Evolutionary conservation across 2,797 vertebrate species (phyloP), one percentile per base, ranked within the genome.

Genomic region (Podargus strigoides): DNA sequence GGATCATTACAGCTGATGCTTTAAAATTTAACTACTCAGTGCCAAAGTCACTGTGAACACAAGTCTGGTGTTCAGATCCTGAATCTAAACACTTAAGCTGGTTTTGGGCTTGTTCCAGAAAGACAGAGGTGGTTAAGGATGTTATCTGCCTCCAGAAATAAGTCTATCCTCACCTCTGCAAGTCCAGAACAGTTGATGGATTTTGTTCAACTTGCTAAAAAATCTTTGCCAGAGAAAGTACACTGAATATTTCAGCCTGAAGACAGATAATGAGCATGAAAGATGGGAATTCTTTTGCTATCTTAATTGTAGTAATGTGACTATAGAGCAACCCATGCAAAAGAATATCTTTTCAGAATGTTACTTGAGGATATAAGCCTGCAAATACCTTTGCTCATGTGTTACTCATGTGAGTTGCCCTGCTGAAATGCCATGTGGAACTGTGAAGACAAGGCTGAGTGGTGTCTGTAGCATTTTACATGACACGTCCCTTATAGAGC

Each of bases 401-500:
- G 92, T 30, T 27, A 17, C 89, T 92, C 85, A 77, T 44, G 69
- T 93, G 95, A 93, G 82, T 53, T 63, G 42, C 32, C 62, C 46
- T 2, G 5, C 41, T 60, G 41, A 82, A 32, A 68, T 59, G 62
- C 76, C 20, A 10, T 9, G 59, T 55, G 7, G 64, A 41, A 32
- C 50, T 41, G 44, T 63, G 85, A 60, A 78, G 94, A 96, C 85
- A 96, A 76, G 88, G 26, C 63, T 69, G 86, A 95, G 91, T 82
- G 91, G 34, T 47, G 30, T 84, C 89, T 95, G 83, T 82, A 28
- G 36, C 55, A 34, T 85, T 89, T 94, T 82, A 85, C 22, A 11
- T 7, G 14, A 92, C 84, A 93, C 90, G 0, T 97, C 62, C 46
- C 68, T 92, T 75, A 37, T 1, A 86, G 62, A 91, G 92, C 79